A percentile compares a stretch with the other conserved stretches of the same genome.
phyloP scores from a whole-genome alignment of 2,113 vertebrate genomes.

The Pseudorhombus dupliciocellatus region DNA sequence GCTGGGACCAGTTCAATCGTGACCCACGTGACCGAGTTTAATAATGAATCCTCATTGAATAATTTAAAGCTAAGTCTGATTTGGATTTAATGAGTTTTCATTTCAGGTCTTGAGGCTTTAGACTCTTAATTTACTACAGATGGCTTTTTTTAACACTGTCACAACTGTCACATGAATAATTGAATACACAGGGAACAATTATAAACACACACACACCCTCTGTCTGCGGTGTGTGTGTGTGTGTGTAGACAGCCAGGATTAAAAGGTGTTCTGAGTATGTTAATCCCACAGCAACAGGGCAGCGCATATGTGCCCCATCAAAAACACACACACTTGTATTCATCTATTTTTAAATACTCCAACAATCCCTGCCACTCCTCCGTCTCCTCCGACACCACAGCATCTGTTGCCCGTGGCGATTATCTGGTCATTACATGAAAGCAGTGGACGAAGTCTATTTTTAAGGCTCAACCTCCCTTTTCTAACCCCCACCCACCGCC shows the following conservation, averaged over 20 bases:
- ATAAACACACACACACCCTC: background rate
- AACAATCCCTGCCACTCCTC: conserved; percentile 25
- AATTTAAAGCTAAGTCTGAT: conserved; percentile 40
- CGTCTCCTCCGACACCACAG: conserved; percentile 43
- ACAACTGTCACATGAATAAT: background rate
- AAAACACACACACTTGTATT: conserved; percentile 27
- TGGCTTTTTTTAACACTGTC: background rate
- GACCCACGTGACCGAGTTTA: conserved; percentile 28
- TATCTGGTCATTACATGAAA: conserved; percentile 57
- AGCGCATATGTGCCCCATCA: conserved; percentile 37
- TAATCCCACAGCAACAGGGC: conserved; percentile 41
- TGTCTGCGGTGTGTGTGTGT: conserved; percentile 6
- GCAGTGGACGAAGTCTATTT: conserved; percentile 31
- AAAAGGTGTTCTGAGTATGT: conserved; percentile 33
- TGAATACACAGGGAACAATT: background rate
- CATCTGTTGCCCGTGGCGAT: conserved; percentile 65
- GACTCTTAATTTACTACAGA: background rate
- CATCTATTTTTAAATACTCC: conserved; percentile 28
- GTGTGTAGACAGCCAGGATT: conserved; percentile 22
- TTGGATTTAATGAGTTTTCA: conserved; percentile 48
- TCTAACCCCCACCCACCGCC: conserved; percentile 8
- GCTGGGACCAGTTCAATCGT: conserved; percentile 19
- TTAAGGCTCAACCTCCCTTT: conserved; percentile 18
- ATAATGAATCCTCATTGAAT: conserved; percentile 40
- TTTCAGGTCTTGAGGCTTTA: conserved; percentile 26